A percentile compares a stretch with the other conserved stretches of the same genome.
These are phyloP conservation scores for Drosophila saltans DNA, from an alignment of 1,140 invertebrate species.

Conservation along the genomic window DNA sequence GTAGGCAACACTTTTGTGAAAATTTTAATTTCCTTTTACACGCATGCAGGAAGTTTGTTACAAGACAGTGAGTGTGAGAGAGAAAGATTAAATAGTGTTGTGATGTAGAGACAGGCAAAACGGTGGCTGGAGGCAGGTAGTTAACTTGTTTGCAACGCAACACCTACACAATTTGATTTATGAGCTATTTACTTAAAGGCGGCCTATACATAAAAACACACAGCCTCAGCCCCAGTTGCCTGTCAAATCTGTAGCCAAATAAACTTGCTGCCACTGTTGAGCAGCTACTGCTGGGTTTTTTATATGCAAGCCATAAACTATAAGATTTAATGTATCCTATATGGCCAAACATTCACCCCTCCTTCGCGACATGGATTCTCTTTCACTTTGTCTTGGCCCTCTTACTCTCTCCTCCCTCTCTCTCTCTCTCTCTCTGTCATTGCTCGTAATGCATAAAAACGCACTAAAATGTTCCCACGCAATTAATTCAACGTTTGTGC, in stretches of 20 bases:
- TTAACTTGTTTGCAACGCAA: constrained; percentile 66
- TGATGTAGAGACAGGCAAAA: neutral
- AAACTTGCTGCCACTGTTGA: constrained; percentile 40
- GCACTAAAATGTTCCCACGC: constrained; percentile 77
- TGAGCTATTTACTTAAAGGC: constrained; percentile 30
- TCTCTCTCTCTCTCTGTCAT: constrained; percentile 18
- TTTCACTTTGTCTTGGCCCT: neutral
- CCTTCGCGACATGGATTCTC: neutral
- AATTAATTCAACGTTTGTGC: constrained; percentile 70
- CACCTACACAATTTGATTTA: constrained; percentile 70
- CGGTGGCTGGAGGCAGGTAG: constrained; percentile 21
- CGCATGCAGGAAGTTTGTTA: constrained; percentile 38
- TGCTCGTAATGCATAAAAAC: constrained; percentile 77
- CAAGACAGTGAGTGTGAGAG: constrained; percentile 14
- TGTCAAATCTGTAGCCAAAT: constrained; percentile 61
- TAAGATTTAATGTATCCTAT: constrained; percentile 63
- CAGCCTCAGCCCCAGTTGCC: constrained; percentile 10
- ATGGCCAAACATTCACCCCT: neutral
- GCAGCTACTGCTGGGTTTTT: constrained; percentile 30
- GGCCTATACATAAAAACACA: neutral
- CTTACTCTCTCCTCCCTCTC: neutral
- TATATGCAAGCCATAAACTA: constrained; percentile 56
- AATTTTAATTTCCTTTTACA: constrained; percentile 66
- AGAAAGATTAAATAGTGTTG: neutral
- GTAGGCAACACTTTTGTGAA: constrained; percentile 70